These are phyloP conservation scores for Selene dorsalis DNA, from an alignment of 2,797 vertebrate species.

Conservation along the genomic window DNA sequence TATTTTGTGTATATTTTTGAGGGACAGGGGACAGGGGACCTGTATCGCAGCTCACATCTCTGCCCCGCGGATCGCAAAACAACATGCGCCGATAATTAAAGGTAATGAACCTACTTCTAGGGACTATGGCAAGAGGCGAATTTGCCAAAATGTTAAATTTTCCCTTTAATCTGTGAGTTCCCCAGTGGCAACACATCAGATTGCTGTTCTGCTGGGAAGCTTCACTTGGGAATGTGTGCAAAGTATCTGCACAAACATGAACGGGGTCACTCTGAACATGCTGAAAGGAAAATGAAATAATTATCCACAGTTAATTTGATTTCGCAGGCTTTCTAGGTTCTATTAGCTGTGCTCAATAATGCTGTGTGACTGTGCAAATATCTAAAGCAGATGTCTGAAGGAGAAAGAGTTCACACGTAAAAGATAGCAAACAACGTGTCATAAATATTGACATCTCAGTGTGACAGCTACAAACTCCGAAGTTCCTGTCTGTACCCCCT, in stretches of 20 bases:
- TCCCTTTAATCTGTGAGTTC: not conserved
- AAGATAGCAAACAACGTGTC: slow-evolving; percentile 71
- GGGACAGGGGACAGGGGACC: no score
- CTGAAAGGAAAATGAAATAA: slow-evolving; percentile 16
- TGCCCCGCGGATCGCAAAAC: no score
- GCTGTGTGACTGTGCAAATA: slow-evolving; percentile 54
- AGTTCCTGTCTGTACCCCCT: slow-evolving; percentile 73
- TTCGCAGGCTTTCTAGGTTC: slow-evolving; percentile 28
- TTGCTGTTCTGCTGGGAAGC: slow-evolving; percentile 1
- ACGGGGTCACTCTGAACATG: not conserved
- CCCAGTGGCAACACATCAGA: slow-evolving; percentile 13
- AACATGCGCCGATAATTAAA: no score
- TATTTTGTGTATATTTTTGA: no score
- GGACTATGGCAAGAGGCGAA: no score
- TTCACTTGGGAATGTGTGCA: slow-evolving; percentile 6
- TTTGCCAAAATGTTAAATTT: no score
- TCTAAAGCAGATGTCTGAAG: slow-evolving; percentile 65
- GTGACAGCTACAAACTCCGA: slow-evolving; percentile 78
- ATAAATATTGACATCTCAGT: slow-evolving; percentile 80
- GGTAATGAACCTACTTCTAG: no score
- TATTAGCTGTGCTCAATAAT: slow-evolving; percentile 30
- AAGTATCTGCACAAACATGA: not conserved
- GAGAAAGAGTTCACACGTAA: slow-evolving; percentile 64
- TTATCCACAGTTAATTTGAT: slow-evolving; percentile 32
- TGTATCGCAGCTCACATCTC: no score